Conservation (phyloP, 2,797 vertebrate species). For the Argya squamiceps region DNA sequence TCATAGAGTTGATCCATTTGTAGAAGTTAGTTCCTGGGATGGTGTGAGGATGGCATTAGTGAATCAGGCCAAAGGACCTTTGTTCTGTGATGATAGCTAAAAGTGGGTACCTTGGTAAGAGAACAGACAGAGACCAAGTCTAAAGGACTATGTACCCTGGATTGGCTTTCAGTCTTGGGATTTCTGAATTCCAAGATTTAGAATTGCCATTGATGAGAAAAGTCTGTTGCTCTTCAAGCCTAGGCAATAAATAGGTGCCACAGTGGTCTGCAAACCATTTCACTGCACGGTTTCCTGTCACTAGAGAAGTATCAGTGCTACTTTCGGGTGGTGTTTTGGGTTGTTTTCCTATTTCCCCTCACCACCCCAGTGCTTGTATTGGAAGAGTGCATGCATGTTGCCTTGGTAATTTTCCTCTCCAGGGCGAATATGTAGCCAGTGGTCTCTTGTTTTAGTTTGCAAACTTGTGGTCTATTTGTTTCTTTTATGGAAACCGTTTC, state of each 20-base stretch:
- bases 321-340: not conserved
- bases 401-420: not conserved
- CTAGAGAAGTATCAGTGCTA: not conserved
- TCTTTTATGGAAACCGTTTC: not conserved
- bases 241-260: not conserved
- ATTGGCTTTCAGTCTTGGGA: not conserved
- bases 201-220: accelerated
- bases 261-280: not conserved
- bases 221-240: not conserved
- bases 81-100: not conserved
- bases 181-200: not conserved
- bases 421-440: not conserved
- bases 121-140: not conserved
- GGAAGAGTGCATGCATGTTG: accelerated
- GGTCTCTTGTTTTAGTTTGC: not conserved
- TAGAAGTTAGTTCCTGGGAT: not conserved
- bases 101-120: not conserved
- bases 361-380: not conserved
- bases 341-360: not conserved
- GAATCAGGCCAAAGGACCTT: not conserved
- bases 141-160: not conserved
- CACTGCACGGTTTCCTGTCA: accelerated
- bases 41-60: accelerated
- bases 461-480: not conserved
- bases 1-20: not conserved